Evolutionary conservation across 2,113 vertebrate species (phyloP), one percentile per base, ranked within the genome.

Genomic region (Motacilla tschutschensis): DNA sequence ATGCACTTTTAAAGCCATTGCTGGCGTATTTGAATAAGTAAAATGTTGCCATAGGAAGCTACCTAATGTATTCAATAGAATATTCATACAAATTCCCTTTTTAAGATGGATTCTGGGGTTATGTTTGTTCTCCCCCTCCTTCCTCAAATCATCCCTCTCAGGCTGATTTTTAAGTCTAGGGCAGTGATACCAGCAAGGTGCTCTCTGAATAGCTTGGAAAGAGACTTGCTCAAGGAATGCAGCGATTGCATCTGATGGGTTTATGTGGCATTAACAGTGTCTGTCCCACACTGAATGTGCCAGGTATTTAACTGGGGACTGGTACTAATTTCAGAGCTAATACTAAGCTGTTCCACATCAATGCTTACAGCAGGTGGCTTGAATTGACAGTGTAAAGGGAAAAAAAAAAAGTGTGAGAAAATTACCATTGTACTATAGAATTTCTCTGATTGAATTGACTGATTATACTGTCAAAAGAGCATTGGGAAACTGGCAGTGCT

Each of bases 291-390:
- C 89, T 63, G 91, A 95, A 96, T 90, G 94, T 98, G 98, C 98
- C 98, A 98, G 97, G 96, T 98, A 97, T 98, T 99, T 99, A 99
- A 97, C 97, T 97, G 97, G 97, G 97, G 98, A 98, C 98, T 96
- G 97, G 97, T 98, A 97, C 98, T 99, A 99, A 99, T 99, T 99
- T 99, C 98, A 97, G 97, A 98, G 97, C 98, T 98, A 98, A 99
- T 98, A 98, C 97, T 96, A 98, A 98, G 97, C 97, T 26, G 98
- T 99, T 99, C 98, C 98, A 97, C 98, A 96, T 97, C 97, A 96
- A 50, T 97, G 98, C 95, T 96, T 97, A 95, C 96, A 97, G 96
- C 97, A 98, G 97, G 97, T 97, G 97, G 97, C 94, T 98, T 96
- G 96, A 97, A 97, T 96, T 97, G 97, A 98, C 96, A 97, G 93